Percentiles rank a stretch among this genome's conserved stretches.
Evolutionary conservation across 30 jellyfish, hydroid and myxozoan species (phyloP).

Genomic region (Chironex yamaguchii): DNA sequence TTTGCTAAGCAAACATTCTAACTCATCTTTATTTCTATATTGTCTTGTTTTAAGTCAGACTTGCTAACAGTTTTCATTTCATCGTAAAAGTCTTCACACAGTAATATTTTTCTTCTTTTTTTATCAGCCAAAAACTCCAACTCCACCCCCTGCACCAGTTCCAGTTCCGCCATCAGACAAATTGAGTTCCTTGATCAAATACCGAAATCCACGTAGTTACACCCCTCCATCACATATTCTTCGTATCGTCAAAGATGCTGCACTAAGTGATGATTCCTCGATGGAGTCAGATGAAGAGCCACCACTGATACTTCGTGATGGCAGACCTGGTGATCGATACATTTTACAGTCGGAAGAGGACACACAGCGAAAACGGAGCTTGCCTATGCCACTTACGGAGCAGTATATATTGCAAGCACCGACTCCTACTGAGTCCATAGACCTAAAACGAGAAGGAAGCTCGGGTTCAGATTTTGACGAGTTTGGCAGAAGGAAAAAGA

Average conservation of each 20-base stretch:
- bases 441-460: conserved; percentile 59
- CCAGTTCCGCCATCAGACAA: neutral
- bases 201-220: conserved; percentile 27
- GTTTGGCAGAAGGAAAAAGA: conserved; percentile 85
- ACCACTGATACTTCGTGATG: conserved; percentile 69
- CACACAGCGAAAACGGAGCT: neutral
- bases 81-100: too few species aligned
- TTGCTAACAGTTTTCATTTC: too few species aligned
- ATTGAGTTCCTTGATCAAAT: neutral
- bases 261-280: conserved; percentile 61
- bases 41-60: too few species aligned
- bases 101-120: too few species aligned
- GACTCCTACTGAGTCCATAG: conserved; percentile 66
- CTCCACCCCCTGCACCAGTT: conserved; percentile 19
- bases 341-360: conserved; percentile 37
- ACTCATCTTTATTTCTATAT: too few species aligned
- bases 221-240: conserved; percentile 87
- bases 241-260: conserved; percentile 82
- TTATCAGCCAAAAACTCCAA: too few species aligned
- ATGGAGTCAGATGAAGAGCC: conserved; percentile 79
- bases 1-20: too few species aligned
- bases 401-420: conserved; percentile 61
- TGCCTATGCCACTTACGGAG: conserved; percentile 56
- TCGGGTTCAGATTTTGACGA: conserved; percentile 71
- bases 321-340: conserved; percentile 81